A percentile compares a stretch with the other conserved stretches of the same genome.
phyloP scores from a whole-genome alignment of 2,888 invertebrate genomes.

The Sepioteuthis lessoniana region DNA sequence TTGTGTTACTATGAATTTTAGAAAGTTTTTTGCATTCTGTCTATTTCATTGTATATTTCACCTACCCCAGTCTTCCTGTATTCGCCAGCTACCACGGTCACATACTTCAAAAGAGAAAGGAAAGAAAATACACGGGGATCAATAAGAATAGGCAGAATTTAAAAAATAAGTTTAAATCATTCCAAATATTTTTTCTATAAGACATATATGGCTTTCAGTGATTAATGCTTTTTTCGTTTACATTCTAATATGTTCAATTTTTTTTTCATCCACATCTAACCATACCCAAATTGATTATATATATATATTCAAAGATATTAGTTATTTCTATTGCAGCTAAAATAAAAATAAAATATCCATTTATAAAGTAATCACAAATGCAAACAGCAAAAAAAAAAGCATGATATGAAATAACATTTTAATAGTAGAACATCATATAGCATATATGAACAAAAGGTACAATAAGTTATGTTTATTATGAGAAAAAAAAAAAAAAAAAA shows the following conservation, averaged over 20 bases:
- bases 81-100: constrained; percentile 45
- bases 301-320: not conserved
- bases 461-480: too few species aligned
- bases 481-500: too few species aligned
- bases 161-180: not conserved
- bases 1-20: not conserved
- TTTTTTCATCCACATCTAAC: not conserved
- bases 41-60: constrained; percentile 36
- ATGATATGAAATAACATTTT: not conserved
- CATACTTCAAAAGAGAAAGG: constrained; percentile 45
- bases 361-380: not conserved
- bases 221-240: not conserved
- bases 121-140: constrained; percentile 38
- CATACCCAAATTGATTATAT: not conserved
- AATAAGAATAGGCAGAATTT: constrained; percentile 4
- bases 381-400: not conserved
- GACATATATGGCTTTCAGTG: not conserved
- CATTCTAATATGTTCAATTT: not conserved
- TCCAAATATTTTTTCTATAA: constrained; percentile 1
- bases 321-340: not conserved
- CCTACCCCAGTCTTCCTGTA: constrained; percentile 42
- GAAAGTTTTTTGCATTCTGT: not conserved
- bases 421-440: not conserved
- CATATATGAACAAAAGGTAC: not conserved
- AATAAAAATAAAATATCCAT: not conserved